Percentiles rank a stretch among this genome's conserved stretches.
phyloP scores from a whole-genome alignment of 2,113 vertebrate species.

The Phaetusa simplex region DNA sequence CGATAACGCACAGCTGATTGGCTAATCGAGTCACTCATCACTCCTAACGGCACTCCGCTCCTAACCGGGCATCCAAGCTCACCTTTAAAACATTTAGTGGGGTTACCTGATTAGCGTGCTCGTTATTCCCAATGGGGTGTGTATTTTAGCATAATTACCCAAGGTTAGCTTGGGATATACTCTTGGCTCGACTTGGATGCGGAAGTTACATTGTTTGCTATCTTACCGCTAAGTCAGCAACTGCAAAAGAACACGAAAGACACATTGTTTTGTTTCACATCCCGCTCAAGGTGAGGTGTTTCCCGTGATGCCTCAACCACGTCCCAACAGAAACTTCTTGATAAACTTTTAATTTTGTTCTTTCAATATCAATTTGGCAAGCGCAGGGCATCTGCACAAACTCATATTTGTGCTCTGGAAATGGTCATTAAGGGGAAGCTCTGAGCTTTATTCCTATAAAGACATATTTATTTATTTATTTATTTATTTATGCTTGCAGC shows the following conservation, averaged over 20 bases:
- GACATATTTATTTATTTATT: too few species aligned
- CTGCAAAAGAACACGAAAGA: not conserved
- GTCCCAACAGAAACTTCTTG: not conserved
- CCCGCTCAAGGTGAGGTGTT: not conserved
- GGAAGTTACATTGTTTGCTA: not conserved
- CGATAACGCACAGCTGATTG: not conserved
- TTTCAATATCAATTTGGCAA: not conserved
- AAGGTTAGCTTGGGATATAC: not conserved
- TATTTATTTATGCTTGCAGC: not conserved
- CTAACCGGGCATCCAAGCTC: not conserved
- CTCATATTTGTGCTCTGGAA: not conserved
- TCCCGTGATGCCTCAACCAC: not conserved
- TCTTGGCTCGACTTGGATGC: not conserved
- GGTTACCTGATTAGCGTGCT: not conserved
- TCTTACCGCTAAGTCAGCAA: not conserved
- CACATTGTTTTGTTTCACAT: not conserved
- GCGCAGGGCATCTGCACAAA: rapidly evolving
- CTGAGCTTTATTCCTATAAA: not conserved
- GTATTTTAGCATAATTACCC: not conserved
- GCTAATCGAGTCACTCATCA: not conserved
- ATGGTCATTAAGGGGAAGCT: not conserved
- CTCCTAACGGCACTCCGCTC: not conserved
- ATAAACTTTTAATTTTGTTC: not conserved
- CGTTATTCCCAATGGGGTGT: not conserved
- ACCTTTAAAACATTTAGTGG: not conserved